phyloP scores from a whole-genome alignment of 2,797 vertebrate genomes.

The Typhlichthys eigenmanni region DNA sequence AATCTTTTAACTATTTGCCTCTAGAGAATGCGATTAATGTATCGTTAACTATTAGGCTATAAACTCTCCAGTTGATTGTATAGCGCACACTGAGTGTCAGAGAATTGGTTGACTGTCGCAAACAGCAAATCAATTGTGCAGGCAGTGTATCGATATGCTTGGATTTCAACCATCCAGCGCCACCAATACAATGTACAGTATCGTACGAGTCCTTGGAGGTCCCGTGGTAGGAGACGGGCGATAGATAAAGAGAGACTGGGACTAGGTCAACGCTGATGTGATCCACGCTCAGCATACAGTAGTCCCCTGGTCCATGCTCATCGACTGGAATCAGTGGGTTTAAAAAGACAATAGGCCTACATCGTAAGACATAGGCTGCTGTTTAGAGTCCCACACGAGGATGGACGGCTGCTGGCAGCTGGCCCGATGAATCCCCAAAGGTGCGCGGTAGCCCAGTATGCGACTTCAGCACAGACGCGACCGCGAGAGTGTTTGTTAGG shows the following conservation, averaged over 20 bases:
- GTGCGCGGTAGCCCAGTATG: neutral
- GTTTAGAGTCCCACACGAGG: neutral
- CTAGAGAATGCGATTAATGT: too few relatives aligned
- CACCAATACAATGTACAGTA: too few relatives aligned
- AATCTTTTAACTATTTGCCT: too few relatives aligned
- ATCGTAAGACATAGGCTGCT: constrained; percentile 1
- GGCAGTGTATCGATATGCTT: too few relatives aligned
- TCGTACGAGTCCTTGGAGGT: too few relatives aligned
- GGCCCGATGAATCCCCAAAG: neutral
- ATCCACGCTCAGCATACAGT: constrained; percentile 2
- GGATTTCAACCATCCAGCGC: too few relatives aligned
- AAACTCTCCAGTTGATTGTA: too few relatives aligned
- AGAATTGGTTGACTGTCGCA: too few relatives aligned
- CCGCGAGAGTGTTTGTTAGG: constrained; percentile 13
- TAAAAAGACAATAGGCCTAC: neutral
- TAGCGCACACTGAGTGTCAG: too few relatives aligned
- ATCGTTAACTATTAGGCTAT: too few relatives aligned
- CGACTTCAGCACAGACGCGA: constrained; percentile 43
- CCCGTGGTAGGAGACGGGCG: too few relatives aligned
- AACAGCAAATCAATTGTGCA: too few relatives aligned
- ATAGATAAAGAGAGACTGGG: neutral
- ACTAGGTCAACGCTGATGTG: constrained; percentile 32
- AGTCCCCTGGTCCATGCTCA: constrained; percentile 19
- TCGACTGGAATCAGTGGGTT: constrained; percentile 5
- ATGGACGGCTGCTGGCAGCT: constrained; percentile 1